phyloP scores from a whole-genome alignment of 2,113 vertebrate species.

The Cacatua alba region DNA sequence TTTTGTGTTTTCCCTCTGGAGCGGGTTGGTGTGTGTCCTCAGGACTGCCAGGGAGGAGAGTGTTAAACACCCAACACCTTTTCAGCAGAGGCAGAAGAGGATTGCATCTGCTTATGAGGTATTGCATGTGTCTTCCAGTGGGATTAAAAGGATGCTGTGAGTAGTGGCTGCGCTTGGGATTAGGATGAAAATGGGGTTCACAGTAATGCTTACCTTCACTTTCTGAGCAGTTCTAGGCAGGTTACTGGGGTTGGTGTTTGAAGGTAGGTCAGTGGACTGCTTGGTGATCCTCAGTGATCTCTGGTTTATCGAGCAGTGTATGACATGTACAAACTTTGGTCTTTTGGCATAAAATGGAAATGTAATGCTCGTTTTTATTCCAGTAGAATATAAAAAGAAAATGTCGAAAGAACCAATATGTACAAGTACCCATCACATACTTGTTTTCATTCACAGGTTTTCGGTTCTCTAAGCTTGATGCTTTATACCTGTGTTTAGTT shows the following conservation, averaged over 20 bases:
- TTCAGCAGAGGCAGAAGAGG: conserved; percentile 12
- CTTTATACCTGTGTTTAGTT: fast-evolving
- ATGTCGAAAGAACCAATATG: no score
- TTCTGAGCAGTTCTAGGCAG: neutral
- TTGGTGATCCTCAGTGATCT: neutral
- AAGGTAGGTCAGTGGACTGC: neutral
- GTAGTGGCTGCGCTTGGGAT: neutral
- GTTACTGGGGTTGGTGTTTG: neutral
- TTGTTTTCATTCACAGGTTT: neutral
- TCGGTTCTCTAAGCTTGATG: neutral
- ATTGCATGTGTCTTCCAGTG: neutral
- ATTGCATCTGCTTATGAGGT: conserved; percentile 56
- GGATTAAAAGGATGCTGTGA: neutral
- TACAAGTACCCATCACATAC: neutral
- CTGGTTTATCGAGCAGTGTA: fast-evolving
- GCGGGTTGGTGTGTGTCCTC: neutral
- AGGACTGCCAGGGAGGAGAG: neutral
- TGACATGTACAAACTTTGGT: fast-evolving
- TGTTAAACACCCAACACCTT: neutral
- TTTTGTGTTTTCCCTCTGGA: neutral
- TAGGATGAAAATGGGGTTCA: neutral
- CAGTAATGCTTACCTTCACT: neutral
- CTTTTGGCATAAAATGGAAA: neutral
- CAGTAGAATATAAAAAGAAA: neutral
- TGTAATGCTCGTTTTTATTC: neutral